Evolutionary conservation across 2,888 invertebrate species (phyloP), one percentile per base, ranked within the genome.

Genomic region (Scaptomyza cyrtandrae): DNA sequence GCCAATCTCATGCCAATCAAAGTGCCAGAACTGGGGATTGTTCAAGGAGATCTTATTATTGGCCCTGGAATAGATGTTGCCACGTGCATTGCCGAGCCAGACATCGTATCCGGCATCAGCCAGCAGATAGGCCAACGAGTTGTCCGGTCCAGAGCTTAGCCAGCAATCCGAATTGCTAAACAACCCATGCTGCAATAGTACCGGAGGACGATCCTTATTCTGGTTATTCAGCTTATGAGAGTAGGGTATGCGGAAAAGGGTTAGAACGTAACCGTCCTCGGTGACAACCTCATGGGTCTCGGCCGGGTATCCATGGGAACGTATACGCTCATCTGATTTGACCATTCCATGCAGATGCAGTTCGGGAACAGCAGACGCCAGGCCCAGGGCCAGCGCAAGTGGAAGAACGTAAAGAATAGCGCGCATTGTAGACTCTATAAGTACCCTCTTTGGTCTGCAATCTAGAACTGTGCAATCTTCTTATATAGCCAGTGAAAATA

Each of bases 1-100:
- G 1, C 96, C 98, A 93, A 98, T 96, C 92, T 99, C 97, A 88
- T 98, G 97, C 94, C 96, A 98, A 80, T 97, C 97, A 55, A 91
- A 91, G 37, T 87, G 81, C 91, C 91, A 91, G 68, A 91, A 91
- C 33, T 71, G 75, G 16, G 79, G 76, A 52, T 55, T 79, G 3
- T 88, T 79, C 0, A 91, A 73, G 4, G 90, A 89, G 10, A 93
- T 87, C 6, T 75, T 86, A 1, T 87, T 78, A 78, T 90, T 90
- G 13, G 74, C 58, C 2, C 88, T 75, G 2, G 92, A 91, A 54
- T 90, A 91, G 6, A 87, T 86, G 41, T 90, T 92, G 3, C 91
- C 91, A 7, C 91, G 89, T 0, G 90, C 88, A 74, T 91, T 91
- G 39, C 91, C 91, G 48, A 91, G 61, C 92, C 91, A 91, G 3